These are phyloP conservation scores for Metellina segmentata DNA, from an alignment of 2,888 invertebrate genomes.

Conservation along the genomic window DNA sequence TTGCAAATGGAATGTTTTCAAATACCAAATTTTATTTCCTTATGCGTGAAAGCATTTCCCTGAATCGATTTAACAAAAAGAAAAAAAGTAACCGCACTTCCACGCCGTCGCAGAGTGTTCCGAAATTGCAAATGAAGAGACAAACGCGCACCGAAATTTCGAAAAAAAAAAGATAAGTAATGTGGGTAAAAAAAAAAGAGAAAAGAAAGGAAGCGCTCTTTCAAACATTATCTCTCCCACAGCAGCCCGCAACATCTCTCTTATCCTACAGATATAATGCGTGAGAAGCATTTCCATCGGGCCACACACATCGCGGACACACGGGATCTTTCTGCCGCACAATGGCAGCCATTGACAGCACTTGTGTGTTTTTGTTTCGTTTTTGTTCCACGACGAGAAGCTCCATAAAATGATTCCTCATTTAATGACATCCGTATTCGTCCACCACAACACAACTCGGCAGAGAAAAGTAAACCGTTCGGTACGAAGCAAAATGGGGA, in stretches of 20 bases:
- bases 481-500: too few relatives aligned
- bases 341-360: constrained; percentile 69
- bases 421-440: neutral
- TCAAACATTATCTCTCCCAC: constrained; percentile 54
- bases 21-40: too few relatives aligned
- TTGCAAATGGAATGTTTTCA: too few relatives aligned
- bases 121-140: neutral
- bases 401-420: neutral
- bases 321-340: constrained; percentile 39
- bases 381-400: neutral
- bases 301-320: constrained; percentile 58
- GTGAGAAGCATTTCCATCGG: constrained; percentile 74
- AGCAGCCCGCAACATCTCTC: constrained; percentile 67
- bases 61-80: neutral
- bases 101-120: neutral
- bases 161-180: neutral
- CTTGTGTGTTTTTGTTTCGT: neutral
- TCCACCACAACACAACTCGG: neutral
- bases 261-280: constrained; percentile 67
- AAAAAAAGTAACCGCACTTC: neutral
- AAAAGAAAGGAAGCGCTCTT: constrained; percentile 20
- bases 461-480: too few relatives aligned
- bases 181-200: constrained; percentile 1
- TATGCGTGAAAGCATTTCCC: neutral
- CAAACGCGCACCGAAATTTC: neutral